Conservation (phyloP, 2,113 vertebrate genomes). For the Gila orcuttii region DNA sequence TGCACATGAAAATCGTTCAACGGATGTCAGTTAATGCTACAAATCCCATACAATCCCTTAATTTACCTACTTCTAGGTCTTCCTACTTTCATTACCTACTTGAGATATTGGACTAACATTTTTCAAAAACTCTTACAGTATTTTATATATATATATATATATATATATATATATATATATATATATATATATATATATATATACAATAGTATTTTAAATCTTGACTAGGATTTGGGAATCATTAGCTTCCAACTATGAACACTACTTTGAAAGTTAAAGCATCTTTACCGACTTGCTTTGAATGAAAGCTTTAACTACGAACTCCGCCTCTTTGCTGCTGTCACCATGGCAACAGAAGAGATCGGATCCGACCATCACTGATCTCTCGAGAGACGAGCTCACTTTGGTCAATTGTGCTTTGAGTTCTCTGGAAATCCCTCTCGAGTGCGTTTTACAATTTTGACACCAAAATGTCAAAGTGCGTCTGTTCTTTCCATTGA, state of each 20-base stretch:
- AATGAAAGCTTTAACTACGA: conserved; percentile 38
- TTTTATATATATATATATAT: no score
- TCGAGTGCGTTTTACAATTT: neutral
- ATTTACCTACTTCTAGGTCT: neutral
- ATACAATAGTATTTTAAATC: no score
- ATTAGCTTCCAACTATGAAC: no score
- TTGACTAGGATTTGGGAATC: neutral
- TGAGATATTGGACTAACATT: neutral
- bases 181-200: no score
- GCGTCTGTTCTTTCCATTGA: neutral
- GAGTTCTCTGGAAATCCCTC: neutral
- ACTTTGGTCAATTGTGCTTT: neutral
- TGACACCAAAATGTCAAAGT: neutral
- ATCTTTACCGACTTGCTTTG: neutral
- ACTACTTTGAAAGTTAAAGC: no score
- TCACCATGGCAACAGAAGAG: conserved; percentile 54
- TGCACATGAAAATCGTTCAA: neutral
- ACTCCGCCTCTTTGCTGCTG: conserved; percentile 47
- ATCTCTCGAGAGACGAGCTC: conserved; percentile 24
- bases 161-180: no score
- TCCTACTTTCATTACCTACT: neutral
- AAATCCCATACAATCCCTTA: neutral
- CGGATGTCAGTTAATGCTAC: conserved; percentile 6
- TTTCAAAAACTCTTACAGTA: no score
- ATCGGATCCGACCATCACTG: neutral